Evolutionary conservation across 2,888 invertebrate species (phyloP), one percentile per base, ranked within the genome.

Genomic region (Dusona sp.): DNA sequence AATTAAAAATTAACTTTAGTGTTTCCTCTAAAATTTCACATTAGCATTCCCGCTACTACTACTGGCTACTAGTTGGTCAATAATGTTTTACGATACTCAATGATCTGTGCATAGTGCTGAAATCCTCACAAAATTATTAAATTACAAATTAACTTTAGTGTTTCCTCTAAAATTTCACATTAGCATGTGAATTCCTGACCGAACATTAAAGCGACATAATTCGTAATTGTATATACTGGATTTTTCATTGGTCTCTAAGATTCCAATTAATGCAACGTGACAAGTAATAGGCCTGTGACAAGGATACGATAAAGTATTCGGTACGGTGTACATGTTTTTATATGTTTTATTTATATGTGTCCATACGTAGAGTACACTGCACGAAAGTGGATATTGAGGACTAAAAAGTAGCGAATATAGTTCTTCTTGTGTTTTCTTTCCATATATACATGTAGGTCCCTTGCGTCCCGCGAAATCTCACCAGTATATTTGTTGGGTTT

Each of bases 311-410:
- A 33, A 38, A 42, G 42, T 16, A 68, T 45, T n/a, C 16, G 22
- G 16, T 42, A 42, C 25, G 13, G 42, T 13, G 25, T 72, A 48
- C 25, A 48, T 9, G 61, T 61, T 29, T 38, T 8, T 13, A 51
- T 19, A 29, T 29, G 22, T 54, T 22, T 42, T 42, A 9, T 38
- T 1, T n/a, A 0, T 16, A 54, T 13, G 22, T 33, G 42, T 57
- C 38, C 13, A 57, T 57, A 42, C n/a, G 48, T 38, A 29, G 25
- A 57, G 22, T 42, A 13, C n/a, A 33, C 19, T 42, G 65, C n/a
- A 78, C 64, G 90, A 92, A 94, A 94, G 93, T 94, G 89, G 93
- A 93, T 89, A 94, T 94, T 79, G 93, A 91, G 94, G 93, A 90
- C 92, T 92, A 91, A 93, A 93, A 93, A 93, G 90, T 90, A 85